A percentile compares a stretch with the other conserved stretches of the same genome.
phyloP scores from a whole-genome alignment of 2,888 invertebrate genomes.

The Pandemis corylana region DNA sequence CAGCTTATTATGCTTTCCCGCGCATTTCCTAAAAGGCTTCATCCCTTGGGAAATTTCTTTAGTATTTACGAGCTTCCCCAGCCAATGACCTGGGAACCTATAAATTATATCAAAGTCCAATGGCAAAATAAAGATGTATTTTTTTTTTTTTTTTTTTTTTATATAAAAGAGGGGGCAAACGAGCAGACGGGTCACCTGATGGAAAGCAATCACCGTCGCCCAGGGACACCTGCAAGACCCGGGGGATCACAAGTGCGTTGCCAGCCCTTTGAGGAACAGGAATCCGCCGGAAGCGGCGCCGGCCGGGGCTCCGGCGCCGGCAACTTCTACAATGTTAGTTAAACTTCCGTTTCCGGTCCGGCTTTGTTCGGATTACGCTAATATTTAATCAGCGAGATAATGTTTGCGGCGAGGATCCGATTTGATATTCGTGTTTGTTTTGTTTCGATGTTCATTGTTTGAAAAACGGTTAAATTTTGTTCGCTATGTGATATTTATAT shows the following conservation, averaged over 20 bases:
- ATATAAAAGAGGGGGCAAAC: too few relatives aligned
- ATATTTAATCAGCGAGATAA: slow-evolving; percentile 20
- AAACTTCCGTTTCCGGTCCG: slow-evolving; percentile 34
- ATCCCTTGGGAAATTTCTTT: neutral
- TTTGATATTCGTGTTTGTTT: neutral
- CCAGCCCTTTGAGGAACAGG: too few relatives aligned
- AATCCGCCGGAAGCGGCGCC: slow-evolving; percentile 18
- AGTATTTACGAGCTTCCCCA: slow-evolving; percentile 7
- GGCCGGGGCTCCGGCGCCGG: slow-evolving; percentile 24
- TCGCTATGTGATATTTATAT: neutral
- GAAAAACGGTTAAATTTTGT: neutral
- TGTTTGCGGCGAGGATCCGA: slow-evolving; percentile 1
- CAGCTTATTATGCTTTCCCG: neutral
- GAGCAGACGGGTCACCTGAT: too few relatives aligned
- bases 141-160: too few relatives aligned
- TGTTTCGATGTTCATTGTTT: neutral
- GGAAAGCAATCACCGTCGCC: too few relatives aligned
- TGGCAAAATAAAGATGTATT: slow-evolving; percentile 34
- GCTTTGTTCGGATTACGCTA: neutral
- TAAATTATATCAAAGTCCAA: slow-evolving; percentile 11
- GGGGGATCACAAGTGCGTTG: too few relatives aligned
- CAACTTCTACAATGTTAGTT: slow-evolving; percentile 38
- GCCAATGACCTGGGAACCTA: neutral
- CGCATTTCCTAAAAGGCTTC: slow-evolving; percentile 5
- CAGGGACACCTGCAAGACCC: too few relatives aligned